Evolutionary conservation across 2,113 vertebrate genomes (phyloP), one percentile per base, ranked within the genome.

Genomic region (Zeus faber): DNA sequence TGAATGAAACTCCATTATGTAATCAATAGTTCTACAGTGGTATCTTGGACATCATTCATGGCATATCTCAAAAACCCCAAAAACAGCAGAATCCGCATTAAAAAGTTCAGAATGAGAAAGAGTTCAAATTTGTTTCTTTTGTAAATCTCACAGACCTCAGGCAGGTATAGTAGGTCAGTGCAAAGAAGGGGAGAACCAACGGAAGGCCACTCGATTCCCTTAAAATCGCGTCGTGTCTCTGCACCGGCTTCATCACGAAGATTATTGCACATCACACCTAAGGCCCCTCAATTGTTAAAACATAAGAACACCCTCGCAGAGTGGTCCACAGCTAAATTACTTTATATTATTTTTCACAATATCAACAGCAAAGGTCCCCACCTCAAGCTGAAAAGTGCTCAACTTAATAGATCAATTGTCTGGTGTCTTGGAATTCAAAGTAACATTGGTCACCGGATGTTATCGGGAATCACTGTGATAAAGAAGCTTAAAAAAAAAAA

Each of bases 211-310:
- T 65, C 8, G 44, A 65, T 62, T 35, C 41, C 17, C 49, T 43
- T 2, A 10, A 52, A 18, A 58, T 45, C 24, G 22, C 44, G 62
- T n/a, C n/a, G n/a, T n/a, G n/a, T n/a, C n/a, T n/a, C 63, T 43
- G 62, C 10, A 41, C 72, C 46, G 47, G 65, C 65, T 47, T 1
- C 16, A 31, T 37, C 6, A 24, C 39, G 50, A 73, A 85, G n/a
- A n/a, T n/a, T 88, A 89, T 89, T 91, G 89, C 87, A 89, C 85
- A 78, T 55, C 20, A 77, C 82, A 85, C 77, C 73, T 82, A 89
- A 89, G 85, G 85, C 87, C 84, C 83, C 71, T 82, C 63, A 45
- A 67, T 60, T 39, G 62, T 62, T 62, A 25, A 65, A 45, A 62
- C 54, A 59, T 1, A 43, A 20, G 46, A 60, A 43, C 49, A 59